Percentiles rank a stretch among this genome's conserved stretches.
Conservation (phyloP, 2,797 vertebrate species). For the Cyprinella venusta region DNA sequence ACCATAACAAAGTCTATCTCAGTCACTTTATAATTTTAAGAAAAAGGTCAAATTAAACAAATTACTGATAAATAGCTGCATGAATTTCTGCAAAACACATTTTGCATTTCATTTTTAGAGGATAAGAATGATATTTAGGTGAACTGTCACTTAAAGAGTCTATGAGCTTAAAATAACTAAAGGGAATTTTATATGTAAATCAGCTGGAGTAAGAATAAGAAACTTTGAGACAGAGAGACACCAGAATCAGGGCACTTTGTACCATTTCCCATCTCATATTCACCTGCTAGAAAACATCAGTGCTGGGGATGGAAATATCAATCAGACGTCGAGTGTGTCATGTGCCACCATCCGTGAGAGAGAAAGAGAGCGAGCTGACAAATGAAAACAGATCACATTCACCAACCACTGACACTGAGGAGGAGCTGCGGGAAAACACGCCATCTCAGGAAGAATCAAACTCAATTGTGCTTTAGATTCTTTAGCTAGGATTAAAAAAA, state of each 20-base stretch:
- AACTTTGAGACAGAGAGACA: not conserved
- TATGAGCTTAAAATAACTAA: not conserved
- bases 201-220: not conserved
- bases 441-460: conserved; percentile 1
- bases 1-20: not conserved
- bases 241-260: not conserved
- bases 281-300: not conserved
- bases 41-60: not conserved
- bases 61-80: not conserved
- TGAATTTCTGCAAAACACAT: not conserved
- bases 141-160: not conserved
- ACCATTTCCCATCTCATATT: not conserved
- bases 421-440: not conserved
- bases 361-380: not conserved
- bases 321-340: conserved; percentile 56
- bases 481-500: too few species aligned
- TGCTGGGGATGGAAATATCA: not conserved
- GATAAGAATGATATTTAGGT: not conserved
- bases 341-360: conserved; percentile 48
- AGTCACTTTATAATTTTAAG: not conserved
- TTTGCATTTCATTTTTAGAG: not conserved
- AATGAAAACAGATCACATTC: conserved; percentile 6
- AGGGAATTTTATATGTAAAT: not conserved
- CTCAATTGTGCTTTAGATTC: too few species aligned
- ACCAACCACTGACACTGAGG: not conserved